Evolutionary conservation across 2,797 vertebrate genomes (phyloP), one percentile per base, ranked within the genome.

Genomic region (Labroides dimidiatus): DNA sequence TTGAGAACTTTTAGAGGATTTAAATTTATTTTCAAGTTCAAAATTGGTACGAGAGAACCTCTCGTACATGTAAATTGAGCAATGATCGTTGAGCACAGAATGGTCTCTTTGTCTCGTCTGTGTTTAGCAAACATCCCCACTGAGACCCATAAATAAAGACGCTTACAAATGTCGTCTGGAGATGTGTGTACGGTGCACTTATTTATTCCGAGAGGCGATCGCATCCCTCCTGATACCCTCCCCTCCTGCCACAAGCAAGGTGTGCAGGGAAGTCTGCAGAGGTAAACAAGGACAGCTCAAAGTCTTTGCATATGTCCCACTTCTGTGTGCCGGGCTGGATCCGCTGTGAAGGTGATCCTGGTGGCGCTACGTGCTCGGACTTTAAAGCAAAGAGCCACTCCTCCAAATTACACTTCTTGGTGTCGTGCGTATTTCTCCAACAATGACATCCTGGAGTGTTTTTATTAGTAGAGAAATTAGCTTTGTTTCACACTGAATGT

Each of bases 261-360:
- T 49, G 76, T 72, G 84, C 63, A 27, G 64, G 75, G 64, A 71
- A 64, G 69, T 63, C 77, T 62, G 60, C 41, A 15, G 77, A 72
- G 81, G 84, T 88, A 90, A 92, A 91, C 92, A 92, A 92, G 91
- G 88, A 86, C 89, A 54, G 60, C 68, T 90, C 75, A 92, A 89
- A 83, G 86, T 87, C 85, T 77, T 72, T 68, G 80, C 78, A 73
- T 83, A 67, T 69, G 83, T 78, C 80, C 75, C 71, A 72, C 65
- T 82, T 75, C 72, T 75, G 62, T 43, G 73, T 42, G 72, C 62
- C 73, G 20, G 57, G 58, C 77, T 84, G 87, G 88, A 81, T 85
- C 72, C 57, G 58, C 55, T 69, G 64, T 82, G 85, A 92, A 92
- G 90, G 87, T 89, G 91, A 78, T 59, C 67, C 64, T 12, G 71